Evolutionary conservation across 2,797 vertebrate genomes (phyloP), one percentile per base, ranked within the genome.

Genomic region (Myiotriccus ornatus): DNA sequence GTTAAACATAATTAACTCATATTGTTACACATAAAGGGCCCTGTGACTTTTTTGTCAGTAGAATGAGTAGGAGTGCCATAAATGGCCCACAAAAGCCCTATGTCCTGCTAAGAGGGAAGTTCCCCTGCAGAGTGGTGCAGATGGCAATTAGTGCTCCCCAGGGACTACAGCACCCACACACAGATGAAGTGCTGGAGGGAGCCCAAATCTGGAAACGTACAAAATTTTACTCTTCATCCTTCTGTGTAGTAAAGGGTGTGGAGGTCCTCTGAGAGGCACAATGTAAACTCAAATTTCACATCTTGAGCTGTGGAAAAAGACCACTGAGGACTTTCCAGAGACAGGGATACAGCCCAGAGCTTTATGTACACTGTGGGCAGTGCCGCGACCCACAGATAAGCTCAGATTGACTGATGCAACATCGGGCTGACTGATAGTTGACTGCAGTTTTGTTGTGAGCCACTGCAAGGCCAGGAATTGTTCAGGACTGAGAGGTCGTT

Each of bases 21-120:
- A 56, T 3, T 52, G 8, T 37, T 24, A 56, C 21, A 35, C 0
- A 0, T 30, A 56, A 68, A 49, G 19, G 24, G 44, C 43, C 14
- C 9, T 25, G 25, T 28, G 25, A 81, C 46, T 74, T 86, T 77
- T 46, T n/a, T 30, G 39, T 52, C 34, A 57, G 43, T 12, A 52
- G 18, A 28, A 77, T 81, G 37, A 56, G 37, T 56, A 35, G 34
- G 41, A 93, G 59, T 41, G 19, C 15, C 35, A 34, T 17, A 57
- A 79, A 68, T 9, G 17, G 30, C 47, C 32, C 37, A 11, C 22
- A 75, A 37, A 77, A 30, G 8, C 15, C 32, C 37, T 64, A 0
- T 50, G 37, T 24, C n/a, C 59, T 63, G 67, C 53, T 67, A 41
- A 62, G 49, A 70, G 44, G 70, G 20, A 71, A 56, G 9, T 22